Conservation (phyloP, 2,113 vertebrate species). For the Bombycilla garrulus region DNA sequence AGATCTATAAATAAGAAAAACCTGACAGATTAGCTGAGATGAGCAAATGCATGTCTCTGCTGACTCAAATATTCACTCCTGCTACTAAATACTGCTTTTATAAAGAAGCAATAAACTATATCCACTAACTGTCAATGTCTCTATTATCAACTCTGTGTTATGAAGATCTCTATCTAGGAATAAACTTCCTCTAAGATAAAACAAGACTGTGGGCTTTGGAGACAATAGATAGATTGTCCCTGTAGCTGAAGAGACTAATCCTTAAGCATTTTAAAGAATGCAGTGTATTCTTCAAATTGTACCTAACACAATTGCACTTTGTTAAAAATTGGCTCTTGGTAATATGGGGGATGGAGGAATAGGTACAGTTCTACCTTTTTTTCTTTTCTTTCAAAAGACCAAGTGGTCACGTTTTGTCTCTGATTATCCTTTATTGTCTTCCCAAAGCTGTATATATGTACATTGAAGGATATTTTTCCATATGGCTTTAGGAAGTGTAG, state of each 20-base stretch:
- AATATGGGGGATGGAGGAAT: neutral
- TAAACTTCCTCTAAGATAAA: constrained; percentile 78
- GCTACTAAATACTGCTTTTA: constrained; percentile 60
- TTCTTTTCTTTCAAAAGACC: neutral
- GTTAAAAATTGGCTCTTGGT: constrained; percentile 78
- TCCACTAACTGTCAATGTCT: constrained; percentile 44
- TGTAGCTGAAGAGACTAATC: constrained; percentile 63
- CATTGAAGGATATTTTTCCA: neutral
- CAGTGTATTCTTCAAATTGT: constrained; percentile 77
- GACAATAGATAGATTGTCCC: constrained; percentile 86
- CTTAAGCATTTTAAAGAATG: constrained; percentile 66
- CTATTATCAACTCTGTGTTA: constrained; percentile 52
- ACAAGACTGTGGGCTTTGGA: constrained; percentile 24
- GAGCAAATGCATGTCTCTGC: constrained; percentile 45
- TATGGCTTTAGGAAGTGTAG: neutral
- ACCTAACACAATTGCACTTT: constrained; percentile 79
- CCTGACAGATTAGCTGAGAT: constrained; percentile 24
- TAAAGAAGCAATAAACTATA: constrained; percentile 51
- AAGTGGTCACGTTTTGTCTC: neutral
- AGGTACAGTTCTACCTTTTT: neutral
- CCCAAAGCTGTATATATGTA: neutral
- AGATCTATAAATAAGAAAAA: constrained; percentile 60
- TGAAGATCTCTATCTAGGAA: constrained; percentile 77
- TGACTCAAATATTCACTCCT: constrained; percentile 50
- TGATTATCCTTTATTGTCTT: neutral